Evolutionary conservation across 2,797 vertebrate genomes (phyloP).

Genomic region (Gallirallus australis): DNA sequence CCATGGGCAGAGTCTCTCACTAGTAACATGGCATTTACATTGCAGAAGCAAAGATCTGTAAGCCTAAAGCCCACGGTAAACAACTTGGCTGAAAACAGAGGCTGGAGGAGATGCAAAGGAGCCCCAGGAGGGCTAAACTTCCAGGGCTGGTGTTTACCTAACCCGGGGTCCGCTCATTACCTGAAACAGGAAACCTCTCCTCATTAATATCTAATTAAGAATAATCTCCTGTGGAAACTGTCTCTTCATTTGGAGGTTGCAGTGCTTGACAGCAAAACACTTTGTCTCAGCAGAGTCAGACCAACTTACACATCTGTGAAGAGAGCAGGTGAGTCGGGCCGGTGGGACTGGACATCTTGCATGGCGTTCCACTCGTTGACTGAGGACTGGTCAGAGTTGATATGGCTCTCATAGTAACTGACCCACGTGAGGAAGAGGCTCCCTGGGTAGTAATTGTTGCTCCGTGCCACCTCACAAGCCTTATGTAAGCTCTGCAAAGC

Average conservation of each 20-base stretch:
- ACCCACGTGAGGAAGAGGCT: conserved; percentile 98
- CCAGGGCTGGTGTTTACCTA: not conserved
- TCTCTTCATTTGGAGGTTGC: not conserved
- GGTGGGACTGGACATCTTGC: conserved; percentile 96
- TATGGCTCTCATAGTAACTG: conserved; percentile 96
- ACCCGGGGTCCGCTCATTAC: not conserved
- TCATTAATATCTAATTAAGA: not conserved
- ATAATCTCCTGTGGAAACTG: not conserved
- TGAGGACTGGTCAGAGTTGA: conserved; percentile 93
- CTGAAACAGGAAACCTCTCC: not conserved
- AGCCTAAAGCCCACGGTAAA: not conserved
- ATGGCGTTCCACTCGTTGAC: conserved; percentile 99
- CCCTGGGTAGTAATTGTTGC: conserved; percentile 96
- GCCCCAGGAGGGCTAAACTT: not conserved
- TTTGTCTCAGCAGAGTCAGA: not conserved
- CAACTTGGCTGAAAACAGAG: not conserved
- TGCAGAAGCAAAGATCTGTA: not conserved
- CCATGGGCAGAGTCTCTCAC: not conserved
- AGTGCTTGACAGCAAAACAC: not conserved
- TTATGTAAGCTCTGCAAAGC: conserved; percentile 97
- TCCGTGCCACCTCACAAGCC: conserved; percentile 94
- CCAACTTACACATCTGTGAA: conserved; percentile 94
- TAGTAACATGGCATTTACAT: not conserved
- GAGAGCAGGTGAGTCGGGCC: conserved; percentile 92
- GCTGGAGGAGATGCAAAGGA: not conserved